phyloP scores from a whole-genome alignment of 2,113 vertebrate species.

The Aleadryas rufinucha region DNA sequence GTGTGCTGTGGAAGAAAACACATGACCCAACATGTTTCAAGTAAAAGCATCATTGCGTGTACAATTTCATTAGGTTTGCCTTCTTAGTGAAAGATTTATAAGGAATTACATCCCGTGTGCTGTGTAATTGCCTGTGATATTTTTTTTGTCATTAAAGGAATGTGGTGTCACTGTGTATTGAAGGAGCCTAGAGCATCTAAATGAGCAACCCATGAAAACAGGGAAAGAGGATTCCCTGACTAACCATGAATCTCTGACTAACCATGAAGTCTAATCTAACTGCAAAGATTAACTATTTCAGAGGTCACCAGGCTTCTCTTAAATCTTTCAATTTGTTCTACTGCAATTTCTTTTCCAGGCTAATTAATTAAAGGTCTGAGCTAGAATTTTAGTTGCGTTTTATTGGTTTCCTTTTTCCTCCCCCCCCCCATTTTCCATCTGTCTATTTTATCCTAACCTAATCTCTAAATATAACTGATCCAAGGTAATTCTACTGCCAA shows the following conservation, averaged over 20 bases:
- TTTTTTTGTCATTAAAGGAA: not conserved
- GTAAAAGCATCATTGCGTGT: not conserved
- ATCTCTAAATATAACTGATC: not conserved
- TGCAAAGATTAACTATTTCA: constrained; percentile 2
- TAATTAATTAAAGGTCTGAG: constrained; percentile 29
- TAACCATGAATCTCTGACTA: not conserved
- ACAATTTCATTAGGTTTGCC: not conserved
- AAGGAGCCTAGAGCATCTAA: not conserved
- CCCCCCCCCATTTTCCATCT: not conserved
- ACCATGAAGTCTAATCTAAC: not conserved
- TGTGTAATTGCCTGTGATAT: not conserved
- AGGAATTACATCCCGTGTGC: not conserved
- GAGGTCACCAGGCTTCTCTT: not conserved
- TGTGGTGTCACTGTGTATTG: not conserved
- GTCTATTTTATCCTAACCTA: not conserved
- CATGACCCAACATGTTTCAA: not conserved
- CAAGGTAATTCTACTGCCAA: not conserved
- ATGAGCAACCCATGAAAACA: not conserved
- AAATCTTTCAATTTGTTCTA: not conserved
- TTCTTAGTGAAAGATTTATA: constrained; percentile 9
- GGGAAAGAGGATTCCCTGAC: not conserved
- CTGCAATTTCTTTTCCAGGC: not conserved
- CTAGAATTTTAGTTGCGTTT: not conserved
- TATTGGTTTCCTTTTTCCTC: not conserved
- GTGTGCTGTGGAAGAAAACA: not conserved